These are phyloP conservation scores for Dendropsophus ebraccatus DNA, from an alignment of 2,113 vertebrate genomes.

Conservation along the genomic window DNA sequence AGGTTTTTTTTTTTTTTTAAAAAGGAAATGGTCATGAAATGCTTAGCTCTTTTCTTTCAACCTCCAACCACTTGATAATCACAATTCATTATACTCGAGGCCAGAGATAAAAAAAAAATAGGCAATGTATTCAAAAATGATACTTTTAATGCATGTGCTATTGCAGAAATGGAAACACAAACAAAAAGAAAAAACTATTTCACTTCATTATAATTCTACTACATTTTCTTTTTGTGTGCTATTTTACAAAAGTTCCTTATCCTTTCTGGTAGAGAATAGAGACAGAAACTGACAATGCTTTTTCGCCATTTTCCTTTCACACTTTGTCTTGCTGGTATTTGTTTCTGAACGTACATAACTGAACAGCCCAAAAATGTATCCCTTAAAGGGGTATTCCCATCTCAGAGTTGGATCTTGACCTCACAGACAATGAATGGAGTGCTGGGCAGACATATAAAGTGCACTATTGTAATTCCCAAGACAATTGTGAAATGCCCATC, in stretches of 20 bases:
- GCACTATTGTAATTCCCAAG: no score
- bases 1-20: no score
- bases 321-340: neutral
- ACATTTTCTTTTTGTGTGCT: neutral
- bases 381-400: no score
- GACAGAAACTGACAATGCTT: neutral
- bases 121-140: neutral
- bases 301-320: neutral
- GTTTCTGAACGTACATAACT: no score
- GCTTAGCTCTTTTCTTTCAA: neutral
- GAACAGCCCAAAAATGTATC: no score
- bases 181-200: neutral
- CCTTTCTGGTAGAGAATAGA: neutral
- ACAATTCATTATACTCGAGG: neutral
- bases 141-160: neutral
- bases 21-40: constrained; percentile 5
- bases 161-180: no score
- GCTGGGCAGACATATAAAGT: no score
- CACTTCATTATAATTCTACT: neutral
- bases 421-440: no score
- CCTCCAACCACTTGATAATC: neutral
- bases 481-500: no score
- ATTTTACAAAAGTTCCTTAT: neutral
- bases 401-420: no score
- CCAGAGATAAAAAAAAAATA: neutral